Evolutionary conservation across 1,140 invertebrate species (phyloP).

Genomic region (Lepidurus apus): DNA sequence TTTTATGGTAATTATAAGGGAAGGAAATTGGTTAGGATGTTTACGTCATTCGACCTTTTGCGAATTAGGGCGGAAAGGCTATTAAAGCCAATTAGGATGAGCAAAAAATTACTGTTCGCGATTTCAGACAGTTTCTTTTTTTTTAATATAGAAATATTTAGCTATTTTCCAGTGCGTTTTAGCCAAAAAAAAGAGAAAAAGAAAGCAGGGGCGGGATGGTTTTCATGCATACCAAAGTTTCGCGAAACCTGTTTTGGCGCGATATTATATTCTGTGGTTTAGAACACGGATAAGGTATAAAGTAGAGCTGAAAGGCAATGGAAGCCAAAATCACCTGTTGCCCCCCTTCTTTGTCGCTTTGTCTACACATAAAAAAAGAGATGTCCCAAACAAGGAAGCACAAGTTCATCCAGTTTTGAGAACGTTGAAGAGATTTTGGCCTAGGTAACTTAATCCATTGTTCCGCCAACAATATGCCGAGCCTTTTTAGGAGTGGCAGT

Average conservation of each 20-base stretch:
- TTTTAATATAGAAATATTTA: too few species aligned
- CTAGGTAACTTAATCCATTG: conserved; percentile 7
- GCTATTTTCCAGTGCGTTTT: too few species aligned
- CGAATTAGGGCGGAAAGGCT: conserved; percentile 7
- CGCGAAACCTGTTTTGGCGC: not conserved
- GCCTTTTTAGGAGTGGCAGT: conserved; percentile 18
- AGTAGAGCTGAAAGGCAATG: not conserved
- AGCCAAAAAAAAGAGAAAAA: not conserved
- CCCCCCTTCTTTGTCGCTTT: not conserved
- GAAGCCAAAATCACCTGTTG: not conserved
- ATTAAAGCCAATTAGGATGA: not conserved
- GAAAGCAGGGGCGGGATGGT: not conserved
- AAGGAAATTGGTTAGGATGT: not conserved
- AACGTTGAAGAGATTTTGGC: not conserved
- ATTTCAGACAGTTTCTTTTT: not conserved
- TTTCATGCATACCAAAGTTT: not conserved
- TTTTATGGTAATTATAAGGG: too few species aligned
- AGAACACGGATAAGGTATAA: not conserved
- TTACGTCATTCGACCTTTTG: not conserved
- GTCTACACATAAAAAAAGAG: not conserved
- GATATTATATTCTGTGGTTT: not conserved
- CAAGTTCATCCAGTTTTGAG: conserved; percentile 1
- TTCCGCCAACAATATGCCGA: not conserved
- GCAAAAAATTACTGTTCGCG: not conserved
- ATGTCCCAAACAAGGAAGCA: not conserved